phyloP scores from a whole-genome alignment of 2,113 vertebrate genomes.

The Leptobrachium leishanense region DNA sequence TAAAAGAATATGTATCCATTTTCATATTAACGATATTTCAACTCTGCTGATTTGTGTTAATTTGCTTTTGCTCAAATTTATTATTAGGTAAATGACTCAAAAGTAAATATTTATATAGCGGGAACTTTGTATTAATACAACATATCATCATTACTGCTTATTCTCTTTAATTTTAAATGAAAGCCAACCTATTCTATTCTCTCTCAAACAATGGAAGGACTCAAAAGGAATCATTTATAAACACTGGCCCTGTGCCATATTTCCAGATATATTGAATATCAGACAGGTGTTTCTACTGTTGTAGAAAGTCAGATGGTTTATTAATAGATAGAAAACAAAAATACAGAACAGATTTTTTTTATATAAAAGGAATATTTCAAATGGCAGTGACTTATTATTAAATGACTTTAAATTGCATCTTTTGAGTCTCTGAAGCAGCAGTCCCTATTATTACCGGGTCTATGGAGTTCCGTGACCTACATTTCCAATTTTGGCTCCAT shows the following conservation, averaged over 20 bases:
- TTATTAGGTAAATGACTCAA: no score
- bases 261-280: neutral
- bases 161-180: slow-evolving; percentile 2
- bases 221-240: neutral
- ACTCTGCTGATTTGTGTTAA: neutral
- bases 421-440: neutral
- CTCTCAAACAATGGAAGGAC: neutral
- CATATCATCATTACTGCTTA: neutral
- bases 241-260: neutral
- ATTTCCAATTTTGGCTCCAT: no score
- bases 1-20: neutral
- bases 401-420: neutral
- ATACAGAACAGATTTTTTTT: neutral
- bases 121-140: neutral
- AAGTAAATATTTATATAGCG: neutral
- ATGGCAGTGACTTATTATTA: neutral
- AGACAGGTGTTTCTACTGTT: neutral
- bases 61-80: no score
- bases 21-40: neutral
- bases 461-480: no score
- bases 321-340: neutral
- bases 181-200: neutral
- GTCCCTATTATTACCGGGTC: no score
- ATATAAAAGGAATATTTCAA: neutral
- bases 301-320: neutral